Percentiles rank a stretch among this genome's conserved stretches.
These are phyloP conservation scores for Petrosia ficiformis DNA, from an alignment of 37 sponge, comb jelly and placozoan species.

Conservation along the genomic window DNA sequence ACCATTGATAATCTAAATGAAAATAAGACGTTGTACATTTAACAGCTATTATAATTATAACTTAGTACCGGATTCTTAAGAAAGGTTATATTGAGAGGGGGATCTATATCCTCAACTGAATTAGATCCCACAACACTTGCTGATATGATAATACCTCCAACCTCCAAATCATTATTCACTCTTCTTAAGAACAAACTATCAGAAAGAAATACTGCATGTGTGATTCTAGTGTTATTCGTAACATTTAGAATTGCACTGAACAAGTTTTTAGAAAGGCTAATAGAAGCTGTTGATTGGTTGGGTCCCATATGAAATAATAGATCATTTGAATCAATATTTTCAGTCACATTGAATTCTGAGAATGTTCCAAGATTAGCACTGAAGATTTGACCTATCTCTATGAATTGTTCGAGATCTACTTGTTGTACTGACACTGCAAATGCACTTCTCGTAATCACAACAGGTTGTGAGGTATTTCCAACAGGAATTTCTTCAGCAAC, in stretches of 20 bases:
- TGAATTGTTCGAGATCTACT: constrained; percentile 8
- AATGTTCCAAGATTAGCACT: neutral
- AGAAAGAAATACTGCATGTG: constrained; percentile 7
- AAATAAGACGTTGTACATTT: neutral
- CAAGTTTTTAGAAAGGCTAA: constrained; percentile 11
- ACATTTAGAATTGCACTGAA: neutral
- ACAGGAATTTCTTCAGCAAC: constrained; percentile 6
- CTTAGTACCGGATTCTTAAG: constrained; percentile 2
- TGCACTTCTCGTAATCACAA: neutral
- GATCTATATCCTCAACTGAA: neutral
- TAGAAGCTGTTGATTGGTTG: neutral
- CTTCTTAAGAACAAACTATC: constrained; percentile 24
- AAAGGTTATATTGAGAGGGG: constrained; percentile 13
- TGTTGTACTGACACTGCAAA: constrained; percentile 8
- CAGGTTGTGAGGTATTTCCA: neutral
- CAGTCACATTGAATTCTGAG: neutral
- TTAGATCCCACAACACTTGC: constrained; percentile 15
- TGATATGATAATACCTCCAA: constrained; percentile 25
- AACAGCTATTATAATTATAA: no score
- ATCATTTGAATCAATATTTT: neutral
- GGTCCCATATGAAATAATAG: neutral
- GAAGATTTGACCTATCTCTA: neutral
- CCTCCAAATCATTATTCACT: neutral
- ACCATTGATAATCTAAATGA: constrained; percentile 4
- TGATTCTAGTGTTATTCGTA: neutral